Conservation (phyloP, 2,797 vertebrate genomes). For the Acestrorhynchus altus region DNA sequence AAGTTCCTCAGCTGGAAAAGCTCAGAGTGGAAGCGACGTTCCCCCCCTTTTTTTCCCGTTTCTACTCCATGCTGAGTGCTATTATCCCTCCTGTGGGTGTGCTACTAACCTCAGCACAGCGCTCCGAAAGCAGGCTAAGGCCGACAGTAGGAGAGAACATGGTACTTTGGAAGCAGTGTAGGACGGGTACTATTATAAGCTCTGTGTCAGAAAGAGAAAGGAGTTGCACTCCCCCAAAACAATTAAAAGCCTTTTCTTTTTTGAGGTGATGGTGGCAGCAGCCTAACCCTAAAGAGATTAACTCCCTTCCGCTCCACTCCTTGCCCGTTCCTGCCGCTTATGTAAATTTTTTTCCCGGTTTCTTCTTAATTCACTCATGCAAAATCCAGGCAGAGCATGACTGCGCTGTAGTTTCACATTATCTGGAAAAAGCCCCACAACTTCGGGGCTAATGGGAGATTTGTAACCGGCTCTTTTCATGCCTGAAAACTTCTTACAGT, state of each 20-base stretch:
- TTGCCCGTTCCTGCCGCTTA: conserved; percentile 20
- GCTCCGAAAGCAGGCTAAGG: conserved; percentile 1
- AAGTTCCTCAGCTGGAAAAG: conserved; percentile 5
- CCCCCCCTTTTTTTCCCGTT: conserved; percentile 18
- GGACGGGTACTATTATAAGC: conserved; percentile 20
- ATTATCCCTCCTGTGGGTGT: conserved; percentile 49
- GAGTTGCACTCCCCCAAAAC: conserved; percentile 23
- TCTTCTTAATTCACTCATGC: conserved; percentile 26
- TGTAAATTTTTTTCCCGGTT: conserved; percentile 23
- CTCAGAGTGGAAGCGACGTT: neutral
- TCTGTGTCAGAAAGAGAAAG: conserved; percentile 18
- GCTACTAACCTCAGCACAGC: conserved; percentile 26
- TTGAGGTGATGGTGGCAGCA: neutral
- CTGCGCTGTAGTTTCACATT: conserved; percentile 21
- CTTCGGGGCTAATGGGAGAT: conserved; percentile 14
- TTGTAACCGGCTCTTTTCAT: conserved; percentile 28
- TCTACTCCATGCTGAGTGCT: conserved; percentile 38
- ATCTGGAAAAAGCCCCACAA: conserved; percentile 16
- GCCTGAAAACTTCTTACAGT: conserved; percentile 5
- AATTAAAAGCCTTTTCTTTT: conserved; percentile 27
- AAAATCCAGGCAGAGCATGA: conserved; percentile 3
- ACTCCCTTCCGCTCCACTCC: conserved; percentile 10
- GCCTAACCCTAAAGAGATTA: conserved; percentile 23
- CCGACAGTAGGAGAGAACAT: conserved; percentile 23
- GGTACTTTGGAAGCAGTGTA: conserved; percentile 3